These are phyloP conservation scores for Laticauda colubrina DNA, from an alignment of 2,113 vertebrate species.

Conservation along the genomic window DNA sequence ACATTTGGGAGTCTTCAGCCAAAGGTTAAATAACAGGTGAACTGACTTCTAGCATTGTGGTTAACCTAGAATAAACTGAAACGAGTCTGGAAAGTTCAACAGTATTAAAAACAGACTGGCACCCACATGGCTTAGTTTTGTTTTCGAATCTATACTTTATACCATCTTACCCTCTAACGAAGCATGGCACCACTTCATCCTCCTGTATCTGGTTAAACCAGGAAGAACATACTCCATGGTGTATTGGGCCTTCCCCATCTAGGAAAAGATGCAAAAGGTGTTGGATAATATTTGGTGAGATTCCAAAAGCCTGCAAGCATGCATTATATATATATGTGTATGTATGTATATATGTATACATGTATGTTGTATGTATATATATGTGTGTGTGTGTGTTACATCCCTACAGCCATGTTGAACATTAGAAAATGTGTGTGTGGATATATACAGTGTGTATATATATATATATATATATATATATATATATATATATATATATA, in stretches of 20 bases:
- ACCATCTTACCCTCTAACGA: constrained; percentile 89
- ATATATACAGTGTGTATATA: too few relatives aligned
- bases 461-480: too few relatives aligned
- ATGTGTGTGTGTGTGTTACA: too few relatives aligned
- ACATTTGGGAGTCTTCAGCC: not conserved
- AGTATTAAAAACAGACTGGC: not conserved
- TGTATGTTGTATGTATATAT: too few relatives aligned
- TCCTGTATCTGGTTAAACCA: constrained; percentile 92
- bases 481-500: too few relatives aligned
- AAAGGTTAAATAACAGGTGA: not conserved
- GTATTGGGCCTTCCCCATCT: constrained; percentile 90
- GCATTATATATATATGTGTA: too few relatives aligned
- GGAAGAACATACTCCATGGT: constrained; percentile 96
- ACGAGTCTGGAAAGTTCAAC: not conserved
- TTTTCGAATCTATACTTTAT: not conserved
- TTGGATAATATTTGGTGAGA: not conserved
- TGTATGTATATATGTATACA: too few relatives aligned
- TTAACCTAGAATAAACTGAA: not conserved
- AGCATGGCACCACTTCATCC: constrained; percentile 90
- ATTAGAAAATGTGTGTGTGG: too few relatives aligned
- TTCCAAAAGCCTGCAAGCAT: not conserved
- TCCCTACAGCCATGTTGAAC: too few relatives aligned
- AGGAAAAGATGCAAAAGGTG: constrained; percentile 29
- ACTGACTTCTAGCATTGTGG: not conserved
- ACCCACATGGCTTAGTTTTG: not conserved